Evolutionary conservation across 2,888 invertebrate species (phyloP).

Genomic region (Eulithis testata): DNA sequence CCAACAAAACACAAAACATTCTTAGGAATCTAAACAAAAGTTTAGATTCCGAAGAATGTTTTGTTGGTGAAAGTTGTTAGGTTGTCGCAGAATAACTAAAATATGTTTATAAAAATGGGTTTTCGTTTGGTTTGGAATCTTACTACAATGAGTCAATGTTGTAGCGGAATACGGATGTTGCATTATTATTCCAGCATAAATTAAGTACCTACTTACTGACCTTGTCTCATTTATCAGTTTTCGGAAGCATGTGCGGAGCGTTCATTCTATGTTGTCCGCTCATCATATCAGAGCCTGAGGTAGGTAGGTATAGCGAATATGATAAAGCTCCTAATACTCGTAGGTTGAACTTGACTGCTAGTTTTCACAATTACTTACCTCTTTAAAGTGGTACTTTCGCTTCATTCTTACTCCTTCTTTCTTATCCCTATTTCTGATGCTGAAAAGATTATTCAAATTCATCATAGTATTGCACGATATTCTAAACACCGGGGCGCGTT

Average conservation of each 20-base stretch:
- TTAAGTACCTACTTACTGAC: not conserved
- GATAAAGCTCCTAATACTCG: too few relatives aligned
- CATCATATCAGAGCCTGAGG: too few relatives aligned
- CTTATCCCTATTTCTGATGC: too few relatives aligned
- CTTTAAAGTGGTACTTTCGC: too few relatives aligned
- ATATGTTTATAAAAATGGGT: not conserved
- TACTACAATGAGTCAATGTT: not conserved
- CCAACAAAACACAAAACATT: too few relatives aligned
- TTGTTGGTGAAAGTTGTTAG: conserved; percentile 5
- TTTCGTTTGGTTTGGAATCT: not conserved
- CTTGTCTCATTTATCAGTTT: not conserved
- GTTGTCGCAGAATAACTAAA: not conserved
- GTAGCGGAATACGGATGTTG: not conserved
- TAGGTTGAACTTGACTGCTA: too few relatives aligned
- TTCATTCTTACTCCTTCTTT: too few relatives aligned
- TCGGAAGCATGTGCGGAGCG: not conserved
- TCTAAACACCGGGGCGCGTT: conserved; percentile 97
- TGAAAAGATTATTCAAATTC: conserved; percentile 84
- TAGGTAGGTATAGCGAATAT: too few relatives aligned
- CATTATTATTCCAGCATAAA: not conserved
- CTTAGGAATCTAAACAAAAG: too few relatives aligned
- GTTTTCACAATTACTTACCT: too few relatives aligned
- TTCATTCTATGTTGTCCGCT: too few relatives aligned
- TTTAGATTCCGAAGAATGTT: conserved; percentile 5
- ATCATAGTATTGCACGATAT: conserved; percentile 99